phyloP scores from a whole-genome alignment of 2,888 invertebrate species.

The Dorcus parallelipipedus region DNA sequence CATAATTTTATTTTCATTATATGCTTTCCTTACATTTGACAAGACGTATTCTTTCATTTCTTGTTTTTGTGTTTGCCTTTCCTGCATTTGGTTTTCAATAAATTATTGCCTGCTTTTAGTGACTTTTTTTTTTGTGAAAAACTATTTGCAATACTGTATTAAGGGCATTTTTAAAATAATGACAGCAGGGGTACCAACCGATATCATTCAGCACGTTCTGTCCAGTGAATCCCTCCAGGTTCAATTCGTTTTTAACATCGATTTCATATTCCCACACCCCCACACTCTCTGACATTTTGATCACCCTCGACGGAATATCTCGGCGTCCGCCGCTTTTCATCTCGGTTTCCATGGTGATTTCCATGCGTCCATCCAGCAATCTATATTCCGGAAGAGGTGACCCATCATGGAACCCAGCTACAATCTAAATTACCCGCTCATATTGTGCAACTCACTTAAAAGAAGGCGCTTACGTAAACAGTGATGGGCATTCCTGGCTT shows the following conservation, averaged over 20 bases:
- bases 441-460: not conserved
- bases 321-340: slow-evolving; percentile 62
- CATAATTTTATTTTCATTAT: too few species aligned
- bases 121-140: too few species aligned
- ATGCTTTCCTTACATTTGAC: too few species aligned
- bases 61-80: too few species aligned
- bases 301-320: slow-evolving; percentile 57
- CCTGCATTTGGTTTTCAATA: too few species aligned
- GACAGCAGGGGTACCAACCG: slow-evolving; percentile 20
- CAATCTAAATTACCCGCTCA: slow-evolving; percentile 56
- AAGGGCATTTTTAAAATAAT: not conserved
- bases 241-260: slow-evolving; percentile 68
- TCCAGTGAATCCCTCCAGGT: slow-evolving; percentile 41
- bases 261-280: slow-evolving; percentile 83
- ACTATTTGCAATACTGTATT: too few species aligned
- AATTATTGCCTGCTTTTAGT: too few species aligned
- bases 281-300: slow-evolving; percentile 64
- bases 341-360: slow-evolving; percentile 63
- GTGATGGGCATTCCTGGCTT: slow-evolving; percentile 93
- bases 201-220: slow-evolving; percentile 39
- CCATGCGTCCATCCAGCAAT: slow-evolving; percentile 63
- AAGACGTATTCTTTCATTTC: too few species aligned
- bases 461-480: slow-evolving; percentile 63
- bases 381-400: slow-evolving; percentile 69
- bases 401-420: slow-evolving; percentile 88